Evolutionary conservation across 2,113 vertebrate genomes (phyloP).

Genomic region (Tautogolabrus adspersus): DNA sequence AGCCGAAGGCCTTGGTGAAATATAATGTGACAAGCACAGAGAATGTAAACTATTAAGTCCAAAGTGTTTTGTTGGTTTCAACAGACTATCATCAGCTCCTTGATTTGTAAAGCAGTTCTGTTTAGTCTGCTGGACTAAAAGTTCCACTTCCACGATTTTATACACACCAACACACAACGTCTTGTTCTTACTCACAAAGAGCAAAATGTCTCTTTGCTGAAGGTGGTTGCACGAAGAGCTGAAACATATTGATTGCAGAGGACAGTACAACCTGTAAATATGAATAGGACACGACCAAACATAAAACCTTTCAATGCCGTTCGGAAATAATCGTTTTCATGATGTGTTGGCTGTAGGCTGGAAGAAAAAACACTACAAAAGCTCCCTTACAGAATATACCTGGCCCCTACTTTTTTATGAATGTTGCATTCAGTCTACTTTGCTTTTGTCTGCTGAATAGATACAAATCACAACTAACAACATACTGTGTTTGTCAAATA

Average conservation of each 20-base stretch:
- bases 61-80: constrained; percentile 1
- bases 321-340: constrained; percentile 10
- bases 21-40: neutral
- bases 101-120: constrained; percentile 10
- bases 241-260: constrained; percentile 23
- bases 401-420: neutral
- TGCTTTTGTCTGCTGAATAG: constrained; percentile 4
- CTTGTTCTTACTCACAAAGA: constrained; percentile 30
- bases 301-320: constrained; percentile 11
- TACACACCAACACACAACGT: neutral
- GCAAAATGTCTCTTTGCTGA: constrained; percentile 1
- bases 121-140: constrained; percentile 2
- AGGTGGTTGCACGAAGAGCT: constrained; percentile 6
- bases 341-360: neutral
- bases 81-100: neutral
- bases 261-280: constrained; percentile 16
- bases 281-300: constrained; percentile 7
- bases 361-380: constrained; percentile 7
- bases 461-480: neutral
- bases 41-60: neutral
- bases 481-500: too few species aligned
- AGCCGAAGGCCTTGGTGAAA: constrained; percentile 1
- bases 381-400: neutral
- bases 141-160: constrained; percentile 48
- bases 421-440: constrained; percentile 6